Conservation (phyloP, 2,797 vertebrate species). For the Gambelia wislizenii region DNA sequence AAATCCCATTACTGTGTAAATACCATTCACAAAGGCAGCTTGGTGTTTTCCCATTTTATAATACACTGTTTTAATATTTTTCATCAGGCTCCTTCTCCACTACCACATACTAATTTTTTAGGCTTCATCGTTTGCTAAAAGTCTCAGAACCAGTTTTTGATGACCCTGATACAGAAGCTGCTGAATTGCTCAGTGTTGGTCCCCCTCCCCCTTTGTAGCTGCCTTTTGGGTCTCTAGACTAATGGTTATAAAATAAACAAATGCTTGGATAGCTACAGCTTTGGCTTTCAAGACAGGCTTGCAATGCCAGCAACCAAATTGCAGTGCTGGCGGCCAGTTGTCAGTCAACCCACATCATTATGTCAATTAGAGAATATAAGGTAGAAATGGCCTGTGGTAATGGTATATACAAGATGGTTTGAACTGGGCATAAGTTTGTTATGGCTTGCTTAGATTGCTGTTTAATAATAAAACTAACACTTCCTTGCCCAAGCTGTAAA, state of each 20-base stretch:
- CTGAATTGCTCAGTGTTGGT: constrained; percentile 39
- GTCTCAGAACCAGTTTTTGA: constrained; percentile 55
- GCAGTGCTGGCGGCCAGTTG: constrained; percentile 37
- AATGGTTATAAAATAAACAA: constrained; percentile 34
- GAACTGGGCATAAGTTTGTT: neutral
- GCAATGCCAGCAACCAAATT: constrained; percentile 34
- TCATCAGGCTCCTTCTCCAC: neutral
- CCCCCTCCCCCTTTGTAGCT: neutral
- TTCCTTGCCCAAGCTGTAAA: neutral
- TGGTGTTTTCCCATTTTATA: neutral
- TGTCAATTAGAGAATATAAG: constrained; percentile 41
- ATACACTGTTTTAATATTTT: constrained; percentile 38
- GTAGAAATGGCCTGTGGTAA: constrained; percentile 32
- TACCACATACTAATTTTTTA: neutral
- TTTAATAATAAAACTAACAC: neutral
- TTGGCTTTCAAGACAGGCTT: constrained; percentile 20
- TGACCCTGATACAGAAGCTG: constrained; percentile 40
- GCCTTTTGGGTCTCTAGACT: constrained; percentile 37
- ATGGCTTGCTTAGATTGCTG: neutral
- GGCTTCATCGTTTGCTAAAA: constrained; percentile 31
- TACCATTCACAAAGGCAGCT: neutral
- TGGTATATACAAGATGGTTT: neutral
- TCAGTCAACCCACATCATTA: constrained; percentile 29
- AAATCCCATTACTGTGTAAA: neutral
- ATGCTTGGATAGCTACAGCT: constrained; percentile 36